Percentiles rank a stretch among this genome's conserved stretches.
Conservation (phyloP, 2,888 invertebrate genomes). For the Parnassius smintheus region DNA sequence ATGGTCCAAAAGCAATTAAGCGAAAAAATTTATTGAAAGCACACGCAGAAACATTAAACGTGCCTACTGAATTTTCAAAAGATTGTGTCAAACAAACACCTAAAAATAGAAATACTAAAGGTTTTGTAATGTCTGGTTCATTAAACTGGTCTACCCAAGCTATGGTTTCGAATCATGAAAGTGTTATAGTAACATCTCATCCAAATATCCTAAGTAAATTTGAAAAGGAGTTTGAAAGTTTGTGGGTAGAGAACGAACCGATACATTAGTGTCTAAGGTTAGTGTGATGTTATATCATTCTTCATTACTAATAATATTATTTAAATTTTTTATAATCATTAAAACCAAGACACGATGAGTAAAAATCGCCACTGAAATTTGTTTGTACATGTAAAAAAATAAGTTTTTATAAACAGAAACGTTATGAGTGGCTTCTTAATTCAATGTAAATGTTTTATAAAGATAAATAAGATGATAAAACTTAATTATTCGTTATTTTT, state of each 20-base stretch:
- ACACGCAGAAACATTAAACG: slow-evolving; percentile 67
- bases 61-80: slow-evolving; percentile 55
- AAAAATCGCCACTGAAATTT: slow-evolving; percentile 2
- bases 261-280: slow-evolving; percentile 41
- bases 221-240: slow-evolving; percentile 81
- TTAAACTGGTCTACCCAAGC: slow-evolving; percentile 89
- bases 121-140: slow-evolving; percentile 85
- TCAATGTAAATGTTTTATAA: no score
- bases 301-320: background rate
- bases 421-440: no score
- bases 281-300: background rate
- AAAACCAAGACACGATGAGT: slow-evolving; percentile 34
- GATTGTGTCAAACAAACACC: slow-evolving; percentile 38
- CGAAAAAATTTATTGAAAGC: slow-evolving; percentile 61
- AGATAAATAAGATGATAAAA: no score
- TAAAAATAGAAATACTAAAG: slow-evolving; percentile 53
- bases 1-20: slow-evolving; percentile 74
- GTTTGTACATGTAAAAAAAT: no score
- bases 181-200: slow-evolving; percentile 84
- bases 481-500: no score
- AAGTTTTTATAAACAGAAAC: no score
- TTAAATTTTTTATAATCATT: slow-evolving; percentile 51
- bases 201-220: slow-evolving; percentile 77
- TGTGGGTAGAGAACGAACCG: slow-evolving; percentile 81
- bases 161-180: slow-evolving; percentile 86